Evolutionary conservation across 2,888 invertebrate genomes (phyloP).

Genomic region (Sicus ferrugineus): DNA sequence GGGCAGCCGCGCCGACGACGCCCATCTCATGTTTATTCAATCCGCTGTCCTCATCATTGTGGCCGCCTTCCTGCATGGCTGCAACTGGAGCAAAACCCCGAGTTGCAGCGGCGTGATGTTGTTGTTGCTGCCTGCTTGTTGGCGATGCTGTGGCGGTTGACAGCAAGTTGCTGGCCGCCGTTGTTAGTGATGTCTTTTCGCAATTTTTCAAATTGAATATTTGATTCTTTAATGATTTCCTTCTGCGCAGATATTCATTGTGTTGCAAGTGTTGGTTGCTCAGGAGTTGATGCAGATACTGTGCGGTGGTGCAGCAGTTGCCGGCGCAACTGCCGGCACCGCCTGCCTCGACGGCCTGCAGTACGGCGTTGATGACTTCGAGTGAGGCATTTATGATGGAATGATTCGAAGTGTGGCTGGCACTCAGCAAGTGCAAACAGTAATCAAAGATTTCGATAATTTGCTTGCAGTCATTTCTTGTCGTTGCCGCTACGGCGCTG

Average conservation of each 20-base stretch:
- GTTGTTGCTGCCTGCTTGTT: conserved; percentile 16
- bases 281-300: conserved; percentile 56
- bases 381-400: conserved; percentile 88
- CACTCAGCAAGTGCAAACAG: conserved; percentile 75
- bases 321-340: conserved; percentile 68
- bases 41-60: conserved; percentile 35
- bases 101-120: not conserved
- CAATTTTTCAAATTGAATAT: conserved; percentile 64
- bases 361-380: conserved; percentile 69
- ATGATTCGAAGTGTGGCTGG: conserved; percentile 77
- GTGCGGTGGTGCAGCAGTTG: conserved; percentile 44
- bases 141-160: conserved; percentile 31
- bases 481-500: conserved; percentile 3
- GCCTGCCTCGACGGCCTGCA: conserved; percentile 54
- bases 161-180: conserved; percentile 18
- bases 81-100: not conserved
- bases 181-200: conserved; percentile 46
- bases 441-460: conserved; percentile 77
- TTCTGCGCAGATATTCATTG: conserved; percentile 62
- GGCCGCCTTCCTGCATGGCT: conserved; percentile 11
- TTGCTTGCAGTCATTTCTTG: conserved; percentile 55
- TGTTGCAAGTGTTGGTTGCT: conserved; percentile 62
- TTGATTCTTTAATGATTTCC: conserved; percentile 65
- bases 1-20: conserved; percentile 1
- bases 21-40: conserved; percentile 47